Percentiles rank a stretch among this genome's conserved stretches.
Conservation (phyloP, 1,140 invertebrate genomes). For the Stegodyphus dumicola region DNA sequence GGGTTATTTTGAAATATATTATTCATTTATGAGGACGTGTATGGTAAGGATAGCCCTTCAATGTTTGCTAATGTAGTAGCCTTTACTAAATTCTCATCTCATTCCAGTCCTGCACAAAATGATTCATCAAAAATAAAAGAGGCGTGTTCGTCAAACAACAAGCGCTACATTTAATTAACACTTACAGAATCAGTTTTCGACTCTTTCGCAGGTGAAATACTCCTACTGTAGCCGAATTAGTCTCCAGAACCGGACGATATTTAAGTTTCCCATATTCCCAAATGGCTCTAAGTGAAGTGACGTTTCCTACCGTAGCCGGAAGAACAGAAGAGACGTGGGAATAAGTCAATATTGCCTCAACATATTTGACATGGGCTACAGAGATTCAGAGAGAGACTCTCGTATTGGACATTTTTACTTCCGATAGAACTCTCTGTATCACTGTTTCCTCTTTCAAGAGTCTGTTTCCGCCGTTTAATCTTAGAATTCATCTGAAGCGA, state of each 20-base stretch:
- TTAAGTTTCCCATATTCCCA: constrained; percentile 38
- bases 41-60: no score
- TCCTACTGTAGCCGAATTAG: neutral
- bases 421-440: constrained; percentile 36
- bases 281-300: constrained; percentile 16
- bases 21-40: no score
- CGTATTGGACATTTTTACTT: constrained; percentile 45
- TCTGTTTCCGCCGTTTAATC: constrained; percentile 30
- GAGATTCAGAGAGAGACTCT: constrained; percentile 19
- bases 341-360: constrained; percentile 59
- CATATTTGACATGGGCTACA: constrained; percentile 56
- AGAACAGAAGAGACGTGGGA: constrained; percentile 51
- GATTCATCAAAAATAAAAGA: no score
- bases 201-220: neutral
- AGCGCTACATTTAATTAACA: constrained; percentile 19
- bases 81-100: no score
- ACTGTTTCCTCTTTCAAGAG: constrained; percentile 38
- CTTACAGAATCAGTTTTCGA: constrained; percentile 16
- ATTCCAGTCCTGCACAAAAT: no score
- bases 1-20: no score
- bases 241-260: neutral
- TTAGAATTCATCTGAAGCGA: neutral
- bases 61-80: no score
- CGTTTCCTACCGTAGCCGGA: constrained; percentile 36
- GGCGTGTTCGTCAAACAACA: neutral